These are phyloP conservation scores for Gymnoscopelus braueri DNA, from an alignment of 2,797 vertebrate species.

Conservation along the genomic window DNA sequence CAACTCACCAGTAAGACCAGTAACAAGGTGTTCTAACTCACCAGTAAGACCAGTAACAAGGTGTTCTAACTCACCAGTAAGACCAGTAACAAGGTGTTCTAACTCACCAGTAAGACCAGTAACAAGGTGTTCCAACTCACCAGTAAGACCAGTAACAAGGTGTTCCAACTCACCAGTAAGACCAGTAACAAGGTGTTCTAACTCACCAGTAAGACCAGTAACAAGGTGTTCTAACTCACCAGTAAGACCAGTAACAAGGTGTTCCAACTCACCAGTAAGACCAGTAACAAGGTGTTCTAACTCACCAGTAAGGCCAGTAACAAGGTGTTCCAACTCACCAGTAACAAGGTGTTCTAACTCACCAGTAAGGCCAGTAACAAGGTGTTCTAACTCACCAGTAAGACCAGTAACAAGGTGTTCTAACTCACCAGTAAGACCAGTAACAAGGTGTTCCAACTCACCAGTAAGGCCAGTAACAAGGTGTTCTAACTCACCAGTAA, in stretches of 20 bases:
- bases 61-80: conserved; percentile 92
- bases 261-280: conserved; percentile 89
- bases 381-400: conserved; percentile 91
- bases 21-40: conserved; percentile 87
- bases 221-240: conserved; percentile 88
- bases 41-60: conserved; percentile 90
- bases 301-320: conserved; percentile 91
- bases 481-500: conserved; percentile 92
- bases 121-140: conserved; percentile 89
- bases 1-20: conserved; percentile 90
- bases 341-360: too few relatives aligned
- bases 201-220: conserved; percentile 90
- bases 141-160: conserved; percentile 90
- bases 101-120: conserved; percentile 89
- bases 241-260: conserved; percentile 90
- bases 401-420: conserved; percentile 89
- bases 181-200: conserved; percentile 91
- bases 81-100: conserved; percentile 90
- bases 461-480: conserved; percentile 90
- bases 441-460: conserved; percentile 87
- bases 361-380: conserved; percentile 92
- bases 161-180: conserved; percentile 89
- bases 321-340: too few relatives aligned
- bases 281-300: conserved; percentile 89
- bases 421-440: conserved; percentile 90